Evolutionary conservation across 2,113 vertebrate species (phyloP), one percentile per base, ranked within the genome.

Genomic region (Paradoxurus hermaphroditus): DNA sequence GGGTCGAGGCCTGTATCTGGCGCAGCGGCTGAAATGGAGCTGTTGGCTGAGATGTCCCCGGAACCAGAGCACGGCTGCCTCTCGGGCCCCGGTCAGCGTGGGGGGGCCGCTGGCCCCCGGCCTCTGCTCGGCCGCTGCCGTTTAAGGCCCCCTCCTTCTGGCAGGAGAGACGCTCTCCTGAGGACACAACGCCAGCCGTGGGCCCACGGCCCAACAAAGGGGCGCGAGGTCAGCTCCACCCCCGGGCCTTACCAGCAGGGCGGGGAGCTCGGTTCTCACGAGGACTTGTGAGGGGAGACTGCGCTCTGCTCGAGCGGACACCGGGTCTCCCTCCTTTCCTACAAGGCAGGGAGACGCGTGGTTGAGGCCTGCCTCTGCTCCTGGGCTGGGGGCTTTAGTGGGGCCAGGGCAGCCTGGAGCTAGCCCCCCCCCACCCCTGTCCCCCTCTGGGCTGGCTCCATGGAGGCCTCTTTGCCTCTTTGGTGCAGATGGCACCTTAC

Each of bases 371-470:
- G 51, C 11, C 12, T 41, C 29, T 9, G 1, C 25, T 7, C 34
- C 34, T 12, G 34, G 12, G 27, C 31, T 15, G 75, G 84, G 23
- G 25, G 41, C 15, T 9, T 4, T 9, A 1, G 44, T 31, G 36
- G 67, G 63, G 14, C 31, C 13, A 6, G 63, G 7, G 3, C 9
- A 15, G 34, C 56, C 73, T 18, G 44, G 44, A 29, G 29, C 44
- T 31, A 27, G 70, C 12, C n/a, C 41, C 5, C 3, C 1, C 10
- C n/a, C n/a, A n/a, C 0, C 62, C 0, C 11, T 7, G 12, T 9
- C 3, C 51, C 23, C 23, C 49, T 10, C 36, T 18, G 36, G 31
- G 59, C 41, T 31, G 53, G 53, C 29, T 63, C 31, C 1, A 1
- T 4, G 1, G 5, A 2, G 36, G 34, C 19, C 31, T 0, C 5